Evolutionary conservation across 2,888 invertebrate genomes (phyloP).

Genomic region (Diabrotica balteata): DNA sequence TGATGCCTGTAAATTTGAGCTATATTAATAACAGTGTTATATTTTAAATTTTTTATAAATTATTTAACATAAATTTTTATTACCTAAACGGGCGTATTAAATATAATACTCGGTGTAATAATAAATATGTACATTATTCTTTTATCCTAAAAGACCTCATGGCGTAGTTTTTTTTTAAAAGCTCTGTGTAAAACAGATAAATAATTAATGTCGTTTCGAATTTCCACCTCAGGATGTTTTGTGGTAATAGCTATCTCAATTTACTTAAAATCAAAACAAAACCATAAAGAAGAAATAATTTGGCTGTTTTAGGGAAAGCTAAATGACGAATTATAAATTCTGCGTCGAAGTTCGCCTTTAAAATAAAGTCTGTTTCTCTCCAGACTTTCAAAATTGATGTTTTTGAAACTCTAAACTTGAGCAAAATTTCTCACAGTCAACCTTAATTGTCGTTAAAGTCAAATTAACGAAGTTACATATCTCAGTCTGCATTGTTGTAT

Average conservation of each 20-base stretch:
- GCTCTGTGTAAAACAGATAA: too few species aligned
- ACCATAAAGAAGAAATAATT: conserved; percentile 3
- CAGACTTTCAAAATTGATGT: conserved; percentile 23
- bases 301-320: not conserved
- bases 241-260: not conserved
- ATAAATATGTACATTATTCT: too few species aligned
- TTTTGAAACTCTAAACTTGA: conserved; percentile 22
- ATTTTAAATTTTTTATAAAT: too few species aligned
- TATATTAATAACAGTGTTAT: too few species aligned
- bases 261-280: not conserved
- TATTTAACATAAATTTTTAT: too few species aligned
- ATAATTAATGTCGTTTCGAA: too few species aligned
- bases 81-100: too few species aligned
- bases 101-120: too few species aligned
- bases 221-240: too few species aligned
- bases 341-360: not conserved
- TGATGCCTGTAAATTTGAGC: too few species aligned
- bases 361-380: conserved; percentile 10
- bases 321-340: not conserved
- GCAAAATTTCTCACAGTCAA: conserved; percentile 23
- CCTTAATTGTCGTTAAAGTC: conserved; percentile 26
- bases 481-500: conserved; percentile 26
- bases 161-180: too few species aligned
- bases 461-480: conserved; percentile 32
- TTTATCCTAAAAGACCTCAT: too few species aligned